phyloP scores from a whole-genome alignment of 2,888 invertebrate species.

The Thera obeliscata region DNA sequence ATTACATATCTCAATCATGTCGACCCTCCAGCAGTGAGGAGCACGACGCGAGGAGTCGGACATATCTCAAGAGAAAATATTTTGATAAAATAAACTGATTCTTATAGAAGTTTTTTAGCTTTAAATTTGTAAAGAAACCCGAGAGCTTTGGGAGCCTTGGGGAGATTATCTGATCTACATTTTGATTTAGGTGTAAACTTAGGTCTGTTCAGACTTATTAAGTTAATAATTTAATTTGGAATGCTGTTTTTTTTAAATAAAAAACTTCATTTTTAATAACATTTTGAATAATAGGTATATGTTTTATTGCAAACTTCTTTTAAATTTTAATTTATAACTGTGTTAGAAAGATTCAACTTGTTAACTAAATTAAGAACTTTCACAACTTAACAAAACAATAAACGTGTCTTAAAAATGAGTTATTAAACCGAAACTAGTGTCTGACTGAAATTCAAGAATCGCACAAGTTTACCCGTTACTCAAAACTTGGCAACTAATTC shows the following conservation, averaged over 20 bases:
- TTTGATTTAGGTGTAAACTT: conserved; percentile 4
- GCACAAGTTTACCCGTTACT: conserved; percentile 62
- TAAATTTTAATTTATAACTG: background rate
- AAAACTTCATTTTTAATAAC: background rate
- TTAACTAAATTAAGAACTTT: background rate
- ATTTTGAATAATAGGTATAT: too few species aligned
- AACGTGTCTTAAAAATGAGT: conserved; percentile 4
- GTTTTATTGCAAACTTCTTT: background rate
- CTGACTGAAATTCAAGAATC: conserved; percentile 18
- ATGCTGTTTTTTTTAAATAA: background rate
- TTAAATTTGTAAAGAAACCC: background rate
- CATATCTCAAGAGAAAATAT: background rate
- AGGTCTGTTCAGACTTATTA: background rate
- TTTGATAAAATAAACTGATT: background rate
- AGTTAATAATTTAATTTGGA: background rate
- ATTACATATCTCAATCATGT: too few species aligned
- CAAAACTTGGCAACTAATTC: conserved; percentile 72
- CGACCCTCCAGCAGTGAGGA: too few species aligned
- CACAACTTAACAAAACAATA: conserved; percentile 7
- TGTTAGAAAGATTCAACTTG: background rate
- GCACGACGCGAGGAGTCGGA: too few species aligned
- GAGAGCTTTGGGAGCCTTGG: background rate
- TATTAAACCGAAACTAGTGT: conserved; percentile 13
- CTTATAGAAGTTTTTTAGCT: background rate
- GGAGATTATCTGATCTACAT: conserved; percentile 3